Base-by-base conservation (phyloP, 2,888 invertebrate genomes). In the Bugulina stolonifera region DNA sequence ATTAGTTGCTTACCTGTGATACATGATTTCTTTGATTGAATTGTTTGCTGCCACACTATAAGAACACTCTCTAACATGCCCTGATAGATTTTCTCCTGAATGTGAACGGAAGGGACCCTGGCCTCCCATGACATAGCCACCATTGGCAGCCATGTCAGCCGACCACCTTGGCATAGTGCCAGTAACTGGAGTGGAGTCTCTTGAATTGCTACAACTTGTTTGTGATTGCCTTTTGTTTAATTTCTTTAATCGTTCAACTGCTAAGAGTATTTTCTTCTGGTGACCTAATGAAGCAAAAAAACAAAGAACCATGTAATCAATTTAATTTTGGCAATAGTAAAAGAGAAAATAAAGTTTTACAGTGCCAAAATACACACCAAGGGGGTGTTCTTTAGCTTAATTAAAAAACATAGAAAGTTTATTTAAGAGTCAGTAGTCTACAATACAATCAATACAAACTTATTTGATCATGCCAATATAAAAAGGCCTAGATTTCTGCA, bases 251-350 rank as follows among this genome's bases (percentile, higher is more conserved):
- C 96, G 89, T 85, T 97, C 97, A 79, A 98, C 94, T 75, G 98
- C 98, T 81, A 99, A 87, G 82, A 95, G 89, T 78, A 99, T 91
- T 87, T 97, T 94, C 89, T 99, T 99, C 87, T 99, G 97, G 85
- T 99, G 99, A 52, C 99, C 99, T 81, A 93, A 32, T 52, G 34
- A 69, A 54, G 69, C 34, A 71, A 57, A 35, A 71, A 58, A n/a
- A n/a, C n/a, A n/a, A n/a, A n/a, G n/a, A n/a, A n/a, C n/a, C n/a
- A n/a, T n/a, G n/a, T n/a, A n/a, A n/a, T n/a, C n/a, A n/a, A n/a
- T n/a, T n/a, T n/a, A n/a, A n/a, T n/a, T n/a, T n/a, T n/a, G n/a
- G n/a, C n/a, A n/a, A 35, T 35, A 69, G n/a, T 58, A 58, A 27
- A 72, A 27, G 25, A 69, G 72, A 18, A 64, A 18, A 34, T 27